Percentiles rank a stretch among this genome's conserved stretches.
These are phyloP conservation scores for Diplazon laetatorius DNA, from an alignment of 2,888 invertebrate genomes.

Conservation along the genomic window DNA sequence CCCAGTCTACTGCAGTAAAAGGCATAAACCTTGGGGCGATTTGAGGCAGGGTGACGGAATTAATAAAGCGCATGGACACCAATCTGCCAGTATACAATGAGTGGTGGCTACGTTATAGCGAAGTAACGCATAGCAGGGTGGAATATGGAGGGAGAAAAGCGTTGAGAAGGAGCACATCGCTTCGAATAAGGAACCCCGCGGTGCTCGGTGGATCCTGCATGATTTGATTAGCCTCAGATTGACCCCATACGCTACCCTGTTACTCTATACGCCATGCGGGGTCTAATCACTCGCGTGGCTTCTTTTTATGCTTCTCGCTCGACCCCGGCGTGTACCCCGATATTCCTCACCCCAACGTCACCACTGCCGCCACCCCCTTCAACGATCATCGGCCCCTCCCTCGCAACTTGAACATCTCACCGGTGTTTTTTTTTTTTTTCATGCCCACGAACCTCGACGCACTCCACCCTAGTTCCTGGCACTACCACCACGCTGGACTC, in stretches of 20 bases:
- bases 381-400: slow-evolving; percentile 49
- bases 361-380: slow-evolving; percentile 46
- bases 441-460: slow-evolving; percentile 39
- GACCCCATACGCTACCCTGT: slow-evolving; percentile 77
- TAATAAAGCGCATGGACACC: slow-evolving; percentile 80
- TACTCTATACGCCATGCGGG: slow-evolving; percentile 64
- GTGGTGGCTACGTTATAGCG: slow-evolving; percentile 52
- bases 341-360: slow-evolving; percentile 55
- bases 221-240: slow-evolving; percentile 83
- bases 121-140: slow-evolving; percentile 67
- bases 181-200: slow-evolving; percentile 70
- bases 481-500: slow-evolving; percentile 52
- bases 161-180: slow-evolving; percentile 67
- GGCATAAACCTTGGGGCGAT: slow-evolving; percentile 57
- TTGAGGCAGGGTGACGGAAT: slow-evolving; percentile 76
- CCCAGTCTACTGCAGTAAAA: slow-evolving; percentile 61
- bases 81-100: slow-evolving; percentile 75
- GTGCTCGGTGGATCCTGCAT: slow-evolving; percentile 75
- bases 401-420: slow-evolving; percentile 60
- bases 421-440: slow-evolving; percentile 55
- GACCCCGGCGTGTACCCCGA: slow-evolving; percentile 56
- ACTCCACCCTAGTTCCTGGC: slow-evolving; percentile 55
- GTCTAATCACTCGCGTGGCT: slow-evolving; percentile 73
- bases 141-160: slow-evolving; percentile 62
- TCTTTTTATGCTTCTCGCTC: slow-evolving; percentile 67